phyloP scores from a whole-genome alignment of 2,888 invertebrate species.

The Caenorhabditis sp. region DNA sequence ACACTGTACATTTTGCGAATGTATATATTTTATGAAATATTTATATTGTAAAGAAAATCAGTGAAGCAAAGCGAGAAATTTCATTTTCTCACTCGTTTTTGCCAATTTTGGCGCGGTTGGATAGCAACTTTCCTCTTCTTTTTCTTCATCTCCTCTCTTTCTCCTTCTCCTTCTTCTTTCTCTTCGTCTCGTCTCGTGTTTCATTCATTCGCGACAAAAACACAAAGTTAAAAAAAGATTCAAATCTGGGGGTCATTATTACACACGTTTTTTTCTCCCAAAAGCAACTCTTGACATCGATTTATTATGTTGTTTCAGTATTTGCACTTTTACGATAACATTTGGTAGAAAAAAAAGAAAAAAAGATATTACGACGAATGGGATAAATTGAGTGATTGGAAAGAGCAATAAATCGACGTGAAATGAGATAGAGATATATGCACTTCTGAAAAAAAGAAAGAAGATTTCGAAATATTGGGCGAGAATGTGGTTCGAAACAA shows the following conservation, averaged over 20 bases:
- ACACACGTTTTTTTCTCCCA: slow-evolving; percentile 9
- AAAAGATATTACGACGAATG: neutral
- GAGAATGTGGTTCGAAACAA: no score
- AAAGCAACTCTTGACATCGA: slow-evolving; percentile 13
- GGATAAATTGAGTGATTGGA: neutral
- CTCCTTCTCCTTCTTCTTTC: neutral
- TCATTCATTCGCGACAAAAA: slow-evolving; percentile 6
- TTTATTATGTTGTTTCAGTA: neutral
- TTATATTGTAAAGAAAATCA: slow-evolving; percentile 15
- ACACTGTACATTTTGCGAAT: neutral
- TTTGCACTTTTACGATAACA: neutral
- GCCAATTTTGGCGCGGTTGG: slow-evolving; percentile 15
- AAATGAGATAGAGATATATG: neutral
- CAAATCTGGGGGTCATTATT: slow-evolving; percentile 7
- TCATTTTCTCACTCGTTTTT: slow-evolving; percentile 25
- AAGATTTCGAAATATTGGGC: neutral
- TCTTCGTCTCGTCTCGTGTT: slow-evolving; percentile 2
- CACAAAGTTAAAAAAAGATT: neutral
- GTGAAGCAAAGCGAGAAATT: slow-evolving; percentile 17
- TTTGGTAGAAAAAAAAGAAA: neutral
- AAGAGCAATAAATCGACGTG: neutral
- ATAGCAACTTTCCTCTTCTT: slow-evolving; percentile 4
- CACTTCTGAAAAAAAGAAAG: neutral
- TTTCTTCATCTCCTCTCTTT: neutral
- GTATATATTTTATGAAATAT: neutral